Conservation (phyloP, 1,140 invertebrate species). For the Trichogramma pretiosum region DNA sequence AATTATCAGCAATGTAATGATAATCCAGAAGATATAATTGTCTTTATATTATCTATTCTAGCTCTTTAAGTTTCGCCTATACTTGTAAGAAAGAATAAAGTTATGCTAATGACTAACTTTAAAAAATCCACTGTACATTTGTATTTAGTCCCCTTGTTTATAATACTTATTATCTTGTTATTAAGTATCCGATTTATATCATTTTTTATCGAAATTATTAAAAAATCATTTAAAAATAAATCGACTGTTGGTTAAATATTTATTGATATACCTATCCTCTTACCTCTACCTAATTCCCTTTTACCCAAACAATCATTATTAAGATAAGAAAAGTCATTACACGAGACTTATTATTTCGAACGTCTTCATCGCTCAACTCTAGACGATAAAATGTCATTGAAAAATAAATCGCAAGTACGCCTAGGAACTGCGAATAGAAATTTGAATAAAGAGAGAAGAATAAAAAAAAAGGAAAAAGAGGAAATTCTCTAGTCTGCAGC, state of each 20-base stretch:
- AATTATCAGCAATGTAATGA: slow-evolving; percentile 19
- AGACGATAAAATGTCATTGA: no score
- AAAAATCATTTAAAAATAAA: slow-evolving; percentile 46
- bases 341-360: no score
- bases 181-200: slow-evolving; percentile 48
- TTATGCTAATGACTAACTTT: slow-evolving; percentile 42
- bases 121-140: slow-evolving; percentile 45
- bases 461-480: no score
- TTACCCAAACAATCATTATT: not conserved
- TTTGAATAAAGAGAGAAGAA: no score
- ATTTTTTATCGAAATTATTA: slow-evolving; percentile 49
- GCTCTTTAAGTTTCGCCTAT: slow-evolving; percentile 37
- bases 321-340: not conserved
- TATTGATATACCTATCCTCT: slow-evolving; percentile 6
- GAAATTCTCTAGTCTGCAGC: no score
- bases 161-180: slow-evolving; percentile 48
- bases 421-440: no score
- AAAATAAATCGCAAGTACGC: no score
- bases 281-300: not conserved
- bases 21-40: slow-evolving; percentile 26
- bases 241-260: no score
- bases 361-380: no score
- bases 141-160: slow-evolving; percentile 48
- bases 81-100: slow-evolving; percentile 37
- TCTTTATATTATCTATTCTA: slow-evolving; percentile 37